Evolutionary conservation across 2,888 invertebrate genomes (phyloP).

Genomic region (Chesias legatella): DNA sequence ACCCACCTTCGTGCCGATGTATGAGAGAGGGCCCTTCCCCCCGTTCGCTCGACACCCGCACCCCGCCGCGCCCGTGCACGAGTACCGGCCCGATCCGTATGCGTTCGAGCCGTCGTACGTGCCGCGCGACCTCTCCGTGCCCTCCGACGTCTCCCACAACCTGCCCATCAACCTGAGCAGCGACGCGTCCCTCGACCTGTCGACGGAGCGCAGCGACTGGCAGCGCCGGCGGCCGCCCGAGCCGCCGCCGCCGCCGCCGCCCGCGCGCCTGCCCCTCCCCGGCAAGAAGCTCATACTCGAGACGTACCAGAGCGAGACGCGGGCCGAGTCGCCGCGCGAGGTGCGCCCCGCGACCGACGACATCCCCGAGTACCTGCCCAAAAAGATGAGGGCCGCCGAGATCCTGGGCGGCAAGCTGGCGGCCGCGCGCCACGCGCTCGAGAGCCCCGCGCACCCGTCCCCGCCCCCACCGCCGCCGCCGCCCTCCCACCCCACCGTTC

Average conservation of each 20-base stretch:
- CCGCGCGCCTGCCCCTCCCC: slow-evolving; percentile 61
- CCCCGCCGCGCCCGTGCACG: slow-evolving; percentile 42
- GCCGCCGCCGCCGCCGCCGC: slow-evolving; percentile 48
- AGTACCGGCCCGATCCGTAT: slow-evolving; percentile 64
- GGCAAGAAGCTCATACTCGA: slow-evolving; percentile 76
- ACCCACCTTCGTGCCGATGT: slow-evolving; percentile 45
- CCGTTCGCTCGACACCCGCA: slow-evolving; percentile 40
- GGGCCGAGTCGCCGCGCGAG: slow-evolving; percentile 49
- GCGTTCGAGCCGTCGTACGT: slow-evolving; percentile 52
- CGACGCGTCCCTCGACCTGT: slow-evolving; percentile 69
- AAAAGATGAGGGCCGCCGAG: slow-evolving; percentile 77
- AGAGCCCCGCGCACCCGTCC: slow-evolving; percentile 39
- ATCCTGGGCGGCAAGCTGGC: slow-evolving; percentile 69
- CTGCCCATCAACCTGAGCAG: slow-evolving; percentile 75
- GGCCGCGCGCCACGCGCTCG: slow-evolving; percentile 44
- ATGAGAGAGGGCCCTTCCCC: slow-evolving; percentile 44
- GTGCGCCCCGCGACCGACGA: slow-evolving; percentile 40
- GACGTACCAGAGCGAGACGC: slow-evolving; percentile 71
- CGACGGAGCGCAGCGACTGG: slow-evolving; percentile 65
- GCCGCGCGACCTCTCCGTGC: slow-evolving; percentile 54
- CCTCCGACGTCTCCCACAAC: slow-evolving; percentile 57
- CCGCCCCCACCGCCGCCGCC: slow-evolving; percentile 39
- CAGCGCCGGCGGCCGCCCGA: slow-evolving; percentile 64
- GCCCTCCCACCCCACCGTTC: slow-evolving; percentile 40
- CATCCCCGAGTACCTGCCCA: slow-evolving; percentile 70